Percentiles rank a stretch among this genome's conserved stretches.
Conservation (phyloP, 1,140 invertebrate species). For the Drosophila albomicans region DNA sequence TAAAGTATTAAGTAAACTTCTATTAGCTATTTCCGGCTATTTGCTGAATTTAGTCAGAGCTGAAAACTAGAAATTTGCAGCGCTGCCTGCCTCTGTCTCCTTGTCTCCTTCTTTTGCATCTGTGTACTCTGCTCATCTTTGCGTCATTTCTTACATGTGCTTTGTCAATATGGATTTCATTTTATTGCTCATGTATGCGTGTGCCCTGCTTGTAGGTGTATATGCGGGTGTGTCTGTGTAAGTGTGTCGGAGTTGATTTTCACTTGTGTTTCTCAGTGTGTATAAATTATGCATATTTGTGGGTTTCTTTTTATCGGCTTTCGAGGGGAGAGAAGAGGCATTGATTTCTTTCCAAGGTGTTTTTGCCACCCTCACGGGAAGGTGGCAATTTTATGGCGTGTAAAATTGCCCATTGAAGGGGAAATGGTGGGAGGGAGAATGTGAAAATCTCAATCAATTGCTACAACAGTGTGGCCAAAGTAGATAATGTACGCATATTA, state of each 20-base stretch:
- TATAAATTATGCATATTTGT: conserved; percentile 78
- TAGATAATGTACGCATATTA: neutral
- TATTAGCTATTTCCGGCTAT: no score
- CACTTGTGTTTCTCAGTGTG: conserved; percentile 45
- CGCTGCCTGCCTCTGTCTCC: neutral
- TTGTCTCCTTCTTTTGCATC: conserved; percentile 3
- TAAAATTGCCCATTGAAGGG: conserved; percentile 58
- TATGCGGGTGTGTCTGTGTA: conserved; percentile 12
- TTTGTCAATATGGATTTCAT: conserved; percentile 73
- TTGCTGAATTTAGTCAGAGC: no score
- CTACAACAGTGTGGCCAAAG: neutral
- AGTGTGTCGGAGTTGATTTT: conserved; percentile 45
- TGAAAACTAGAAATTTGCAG: no score
- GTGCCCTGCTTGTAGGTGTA: neutral
- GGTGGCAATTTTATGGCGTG: conserved; percentile 70
- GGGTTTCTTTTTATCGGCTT: conserved; percentile 42
- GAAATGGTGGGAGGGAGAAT: neutral
- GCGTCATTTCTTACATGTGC: conserved; percentile 44
- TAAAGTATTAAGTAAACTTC: no score
- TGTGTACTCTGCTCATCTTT: conserved; percentile 3
- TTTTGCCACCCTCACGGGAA: neutral
- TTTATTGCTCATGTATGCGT: conserved; percentile 59
- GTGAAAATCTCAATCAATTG: neutral
- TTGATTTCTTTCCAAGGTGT: conserved; percentile 61
- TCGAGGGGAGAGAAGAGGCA: conserved; percentile 26